phyloP scores from a whole-genome alignment of 2,113 vertebrate genomes.

The Xenopus borealis region DNA sequence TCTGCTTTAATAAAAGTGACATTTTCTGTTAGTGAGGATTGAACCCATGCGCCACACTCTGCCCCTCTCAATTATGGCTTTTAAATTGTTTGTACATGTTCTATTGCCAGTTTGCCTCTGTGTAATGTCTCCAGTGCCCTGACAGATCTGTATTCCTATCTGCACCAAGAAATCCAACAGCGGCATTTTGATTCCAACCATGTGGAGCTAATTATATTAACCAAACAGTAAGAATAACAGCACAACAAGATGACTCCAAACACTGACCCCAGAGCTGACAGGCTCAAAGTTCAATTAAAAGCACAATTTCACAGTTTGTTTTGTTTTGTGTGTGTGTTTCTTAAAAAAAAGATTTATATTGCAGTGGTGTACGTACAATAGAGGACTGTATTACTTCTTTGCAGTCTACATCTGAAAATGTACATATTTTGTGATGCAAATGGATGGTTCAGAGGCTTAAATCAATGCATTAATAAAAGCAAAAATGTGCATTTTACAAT shows the following conservation, averaged over 20 bases:
- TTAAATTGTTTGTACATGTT: constrained; percentile 32
- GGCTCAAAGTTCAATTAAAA: constrained; percentile 24
- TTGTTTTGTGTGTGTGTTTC: constrained; percentile 11
- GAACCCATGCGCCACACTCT: constrained; percentile 19
- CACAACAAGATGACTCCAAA: constrained; percentile 37
- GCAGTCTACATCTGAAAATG: too few species aligned
- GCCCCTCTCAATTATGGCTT: constrained; percentile 35
- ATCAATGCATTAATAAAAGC: too few species aligned
- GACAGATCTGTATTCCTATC: constrained; percentile 45
- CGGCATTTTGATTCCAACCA: constrained; percentile 54
- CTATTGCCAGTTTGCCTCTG: constrained; percentile 33
- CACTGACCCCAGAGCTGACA: constrained; percentile 21
- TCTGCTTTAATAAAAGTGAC: constrained; percentile 41
- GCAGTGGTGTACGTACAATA: too few species aligned
- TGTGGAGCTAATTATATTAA: constrained; percentile 69
- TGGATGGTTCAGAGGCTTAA: too few species aligned
- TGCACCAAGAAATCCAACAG: constrained; percentile 51
- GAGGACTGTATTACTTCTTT: too few species aligned
- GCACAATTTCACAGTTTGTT: background rate
- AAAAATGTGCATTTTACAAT: too few species aligned
- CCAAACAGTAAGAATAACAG: constrained; percentile 60
- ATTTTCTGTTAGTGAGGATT: constrained; percentile 25
- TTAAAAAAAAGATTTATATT: background rate
- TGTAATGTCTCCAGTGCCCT: constrained; percentile 5
- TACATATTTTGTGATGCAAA: too few species aligned